Evolutionary conservation across 2,113 vertebrate species (phyloP).

Genomic region (Mobula birostris): DNA sequence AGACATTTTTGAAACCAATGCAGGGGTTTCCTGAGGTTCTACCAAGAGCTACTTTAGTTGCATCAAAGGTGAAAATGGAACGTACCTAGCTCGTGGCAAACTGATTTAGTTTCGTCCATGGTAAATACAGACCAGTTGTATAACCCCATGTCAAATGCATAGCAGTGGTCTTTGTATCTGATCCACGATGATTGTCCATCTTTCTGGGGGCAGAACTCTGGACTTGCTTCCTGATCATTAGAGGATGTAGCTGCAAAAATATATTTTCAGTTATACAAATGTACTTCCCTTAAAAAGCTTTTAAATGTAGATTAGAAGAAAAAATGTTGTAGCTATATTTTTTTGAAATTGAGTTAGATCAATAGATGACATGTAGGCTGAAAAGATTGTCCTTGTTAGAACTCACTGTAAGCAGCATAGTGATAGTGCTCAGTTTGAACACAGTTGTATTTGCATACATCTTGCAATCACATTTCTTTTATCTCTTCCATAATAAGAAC

Average conservation of each 20-base stretch:
- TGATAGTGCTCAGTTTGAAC: not conserved
- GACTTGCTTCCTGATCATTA: not conserved
- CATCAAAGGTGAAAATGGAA: slow-evolving; percentile 31
- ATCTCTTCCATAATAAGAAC: not conserved
- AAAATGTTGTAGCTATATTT: not conserved
- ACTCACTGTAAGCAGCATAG: not conserved
- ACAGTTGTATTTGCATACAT: not conserved
- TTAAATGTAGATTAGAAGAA: not conserved
- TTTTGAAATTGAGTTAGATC: not conserved
- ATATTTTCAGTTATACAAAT: not conserved
- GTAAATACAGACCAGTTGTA: slow-evolving; percentile 70
- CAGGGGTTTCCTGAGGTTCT: not conserved
- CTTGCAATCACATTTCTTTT: not conserved
- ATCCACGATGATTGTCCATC: slow-evolving; percentile 61
- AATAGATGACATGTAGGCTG: not conserved
- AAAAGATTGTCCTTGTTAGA: not conserved
- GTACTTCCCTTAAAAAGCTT: not conserved
- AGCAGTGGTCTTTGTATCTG: slow-evolving; percentile 72
- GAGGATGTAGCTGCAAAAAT: not conserved
- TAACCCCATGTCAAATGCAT: slow-evolving; percentile 65
- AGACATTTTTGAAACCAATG: not conserved
- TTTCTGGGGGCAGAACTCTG: slow-evolving; percentile 55
- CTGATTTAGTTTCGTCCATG: slow-evolving; percentile 57
- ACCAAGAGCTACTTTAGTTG: not conserved
- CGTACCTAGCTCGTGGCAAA: slow-evolving; percentile 75